Base-by-base conservation (phyloP, 2,888 invertebrate genomes). In the Mesorhabditis spiculigera region DNA sequence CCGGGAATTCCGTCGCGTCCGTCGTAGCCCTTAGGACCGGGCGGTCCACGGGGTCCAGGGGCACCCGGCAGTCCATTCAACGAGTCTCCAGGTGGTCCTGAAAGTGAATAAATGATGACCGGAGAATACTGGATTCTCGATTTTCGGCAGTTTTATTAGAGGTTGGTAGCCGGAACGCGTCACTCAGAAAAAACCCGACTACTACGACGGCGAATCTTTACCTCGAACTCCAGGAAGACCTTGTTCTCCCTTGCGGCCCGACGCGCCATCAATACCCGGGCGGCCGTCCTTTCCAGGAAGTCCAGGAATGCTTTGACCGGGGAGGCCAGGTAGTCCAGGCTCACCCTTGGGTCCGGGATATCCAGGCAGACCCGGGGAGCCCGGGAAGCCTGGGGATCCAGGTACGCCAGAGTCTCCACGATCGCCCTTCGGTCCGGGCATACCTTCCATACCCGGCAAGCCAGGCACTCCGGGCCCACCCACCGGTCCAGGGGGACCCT, bases 21-120 rank as follows among this genome's bases (percentile, higher is more conserved):
- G 45, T 85, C 85, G 50, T 90, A 94, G 83, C 95, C 95, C 77
- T 90, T 91, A 6, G 88, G 87, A 45, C 93, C 90, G 28, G 78
- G 75, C 3, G 77, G 75, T 68, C 86, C 86, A 13, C 76, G 74
- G 10, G 73, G 70, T 72, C 86, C 86, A 43, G 85, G 84, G 1
- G 80, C 66, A 67, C 88, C 88, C 63, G 86, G 86, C n/a, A 86
- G 72, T 65, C 85, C 86, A 66, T 87, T 87, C 70, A 86, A 77
- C 4, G 86, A 78, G 70, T 86, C 86, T 73, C 87, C 86, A 70
- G 85, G 82, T 10, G 80, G 75, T 71, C 86, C 86, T 79, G 68
- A 69, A 74, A 28, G 28, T 28, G 28, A 28, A 28, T 28, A 28
- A 28, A 28, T 28, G 28, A 28, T 28, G 28, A 28, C 28, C 28